A percentile compares a stretch with the other conserved stretches of the same genome.
Evolutionary conservation across 2,888 invertebrate genomes (phyloP).

Genomic region (Leptinotarsa tumamoca): DNA sequence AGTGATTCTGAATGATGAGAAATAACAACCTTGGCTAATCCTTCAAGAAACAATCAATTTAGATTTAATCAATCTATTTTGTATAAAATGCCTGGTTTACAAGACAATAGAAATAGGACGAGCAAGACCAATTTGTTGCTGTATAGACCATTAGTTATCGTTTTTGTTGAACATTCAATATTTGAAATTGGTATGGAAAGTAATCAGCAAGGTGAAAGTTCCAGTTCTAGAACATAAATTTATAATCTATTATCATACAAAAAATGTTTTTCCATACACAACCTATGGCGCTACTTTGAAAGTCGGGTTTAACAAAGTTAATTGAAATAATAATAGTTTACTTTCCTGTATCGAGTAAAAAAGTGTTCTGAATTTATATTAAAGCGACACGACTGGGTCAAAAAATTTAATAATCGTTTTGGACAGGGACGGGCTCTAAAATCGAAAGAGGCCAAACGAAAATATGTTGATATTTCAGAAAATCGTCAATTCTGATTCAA

Average conservation of each 20-base stretch:
- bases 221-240: constrained; percentile 28
- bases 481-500: too few species aligned
- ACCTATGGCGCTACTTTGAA: constrained; percentile 44
- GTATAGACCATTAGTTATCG: constrained; percentile 22
- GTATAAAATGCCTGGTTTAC: constrained; percentile 18
- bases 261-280: constrained; percentile 33
- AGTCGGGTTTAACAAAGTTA: constrained; percentile 40
- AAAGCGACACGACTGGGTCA: constrained; percentile 29
- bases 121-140: constrained; percentile 24
- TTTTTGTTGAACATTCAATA: constrained; percentile 28
- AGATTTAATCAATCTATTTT: constrained; percentile 24
- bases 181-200: constrained; percentile 27
- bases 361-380: constrained; percentile 42
- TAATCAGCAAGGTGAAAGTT: constrained; percentile 42
- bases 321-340: constrained; percentile 53
- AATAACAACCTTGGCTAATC: constrained; percentile 19
- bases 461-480: too few species aligned
- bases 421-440: constrained; percentile 25
- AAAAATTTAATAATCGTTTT: constrained; percentile 21
- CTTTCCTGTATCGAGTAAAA: constrained; percentile 43
- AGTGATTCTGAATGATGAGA: constrained; percentile 8
- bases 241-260: constrained; percentile 39
- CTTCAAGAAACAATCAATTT: constrained; percentile 13
- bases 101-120: constrained; percentile 27
- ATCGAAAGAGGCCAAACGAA: not conserved